phyloP scores from a whole-genome alignment of 2,797 vertebrate genomes.

The Notolabrus celidotus region DNA sequence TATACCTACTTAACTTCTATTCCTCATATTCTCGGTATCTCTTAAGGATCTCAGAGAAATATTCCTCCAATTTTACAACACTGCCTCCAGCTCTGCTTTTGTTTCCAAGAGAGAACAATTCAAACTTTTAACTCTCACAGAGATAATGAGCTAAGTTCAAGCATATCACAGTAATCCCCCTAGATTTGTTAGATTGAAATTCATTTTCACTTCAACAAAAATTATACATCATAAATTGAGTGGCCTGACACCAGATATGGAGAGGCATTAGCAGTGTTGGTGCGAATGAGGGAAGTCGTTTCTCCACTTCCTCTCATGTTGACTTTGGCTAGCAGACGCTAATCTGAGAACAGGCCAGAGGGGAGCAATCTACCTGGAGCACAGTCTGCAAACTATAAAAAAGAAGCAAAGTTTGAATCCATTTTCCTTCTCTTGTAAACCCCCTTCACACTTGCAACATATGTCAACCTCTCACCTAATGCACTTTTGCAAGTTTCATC shows the following conservation, averaged over 20 bases:
- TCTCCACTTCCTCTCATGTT: constrained; percentile 74
- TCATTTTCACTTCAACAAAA: constrained; percentile 14
- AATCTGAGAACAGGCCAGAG: constrained; percentile 67
- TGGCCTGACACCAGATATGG: constrained; percentile 65
- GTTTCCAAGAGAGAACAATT: background rate
- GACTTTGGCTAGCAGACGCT: constrained; percentile 75
- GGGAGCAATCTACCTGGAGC: constrained; percentile 75
- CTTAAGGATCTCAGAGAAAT: background rate
- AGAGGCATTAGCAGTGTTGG: constrained; percentile 68
- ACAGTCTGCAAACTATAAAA: constrained; percentile 50
- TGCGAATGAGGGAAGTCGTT: constrained; percentile 77
- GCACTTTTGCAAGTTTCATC: background rate
- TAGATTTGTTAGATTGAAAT: constrained; percentile 25
- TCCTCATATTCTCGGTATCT: constrained; percentile 14
- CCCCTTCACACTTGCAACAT: constrained; percentile 22
- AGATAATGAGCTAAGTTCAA: constrained; percentile 4
- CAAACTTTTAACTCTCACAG: background rate
- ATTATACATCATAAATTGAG: constrained; percentile 55
- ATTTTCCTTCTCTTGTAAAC: constrained; percentile 31
- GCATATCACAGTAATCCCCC: constrained; percentile 10
- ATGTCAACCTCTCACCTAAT: constrained; percentile 12
- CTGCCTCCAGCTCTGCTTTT: background rate
- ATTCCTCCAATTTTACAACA: background rate
- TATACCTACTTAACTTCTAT: background rate
- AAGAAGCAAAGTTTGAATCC: constrained; percentile 29